Conservation (phyloP, 2,888 invertebrate species). For the Ectobius pallidus region DNA sequence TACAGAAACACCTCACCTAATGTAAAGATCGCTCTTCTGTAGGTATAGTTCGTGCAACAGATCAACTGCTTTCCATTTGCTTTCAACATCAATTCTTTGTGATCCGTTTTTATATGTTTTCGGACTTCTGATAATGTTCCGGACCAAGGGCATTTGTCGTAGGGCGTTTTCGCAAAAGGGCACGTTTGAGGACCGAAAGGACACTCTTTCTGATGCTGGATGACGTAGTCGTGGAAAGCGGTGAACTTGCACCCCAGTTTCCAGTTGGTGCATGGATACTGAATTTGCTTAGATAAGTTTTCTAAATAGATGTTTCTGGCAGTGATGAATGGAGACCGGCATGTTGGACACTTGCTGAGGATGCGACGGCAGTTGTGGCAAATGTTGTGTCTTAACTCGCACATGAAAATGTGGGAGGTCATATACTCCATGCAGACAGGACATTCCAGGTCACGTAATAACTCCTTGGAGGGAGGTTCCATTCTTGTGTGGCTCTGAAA, state of each 20-base stretch:
- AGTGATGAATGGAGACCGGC: not conserved
- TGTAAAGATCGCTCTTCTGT: not conserved
- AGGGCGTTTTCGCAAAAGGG: not conserved
- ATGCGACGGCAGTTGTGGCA: not conserved
- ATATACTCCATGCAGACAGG: constrained; percentile 13
- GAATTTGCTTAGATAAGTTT: not conserved
- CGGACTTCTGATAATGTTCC: not conserved
- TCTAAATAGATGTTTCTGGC: not conserved
- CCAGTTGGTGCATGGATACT: not conserved
- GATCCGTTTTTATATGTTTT: not conserved
- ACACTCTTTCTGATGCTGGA: not conserved
- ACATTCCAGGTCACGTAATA: not conserved
- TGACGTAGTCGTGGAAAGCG: not conserved
- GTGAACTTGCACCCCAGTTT: not conserved
- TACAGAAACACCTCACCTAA: not conserved
- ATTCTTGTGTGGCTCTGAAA: not conserved
- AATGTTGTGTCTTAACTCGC: not conserved
- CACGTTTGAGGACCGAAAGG: not conserved
- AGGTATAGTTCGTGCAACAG: not conserved
- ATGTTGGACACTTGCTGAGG: not conserved
- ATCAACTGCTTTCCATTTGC: not conserved
- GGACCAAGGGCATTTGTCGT: not conserved
- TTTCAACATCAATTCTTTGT: not conserved
- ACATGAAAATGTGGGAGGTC: not conserved
- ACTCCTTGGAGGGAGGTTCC: not conserved